These are phyloP conservation scores for Pangasius mekongensis DNA, from an alignment of 2,797 vertebrate species.

Conservation along the genomic window DNA sequence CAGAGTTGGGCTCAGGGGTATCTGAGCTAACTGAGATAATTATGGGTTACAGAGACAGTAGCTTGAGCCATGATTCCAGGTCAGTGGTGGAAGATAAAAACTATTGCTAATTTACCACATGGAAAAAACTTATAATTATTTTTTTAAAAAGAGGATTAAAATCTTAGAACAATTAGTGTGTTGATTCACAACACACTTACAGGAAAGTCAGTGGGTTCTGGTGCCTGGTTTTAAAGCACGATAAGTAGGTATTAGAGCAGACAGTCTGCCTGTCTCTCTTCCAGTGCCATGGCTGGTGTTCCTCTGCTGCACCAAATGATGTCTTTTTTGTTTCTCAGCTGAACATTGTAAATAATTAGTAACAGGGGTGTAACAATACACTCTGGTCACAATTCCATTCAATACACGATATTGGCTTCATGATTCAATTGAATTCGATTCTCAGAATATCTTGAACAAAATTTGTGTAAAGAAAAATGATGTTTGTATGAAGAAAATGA, in stretches of 20 bases:
- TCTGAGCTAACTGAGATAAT: slow-evolving; percentile 38
- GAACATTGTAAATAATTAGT: background rate
- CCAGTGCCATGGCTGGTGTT: background rate
- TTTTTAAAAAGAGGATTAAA: background rate
- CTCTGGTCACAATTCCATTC: background rate
- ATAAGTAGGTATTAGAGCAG: background rate
- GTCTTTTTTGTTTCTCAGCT: background rate
- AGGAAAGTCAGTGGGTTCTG: background rate
- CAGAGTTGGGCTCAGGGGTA: slow-evolving; percentile 36
- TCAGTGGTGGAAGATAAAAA: background rate
- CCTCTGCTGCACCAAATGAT: background rate
- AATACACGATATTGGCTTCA: background rate
- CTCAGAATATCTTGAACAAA: background rate
- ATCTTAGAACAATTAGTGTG: background rate
- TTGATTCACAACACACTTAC: background rate
- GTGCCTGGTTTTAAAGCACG: background rate
- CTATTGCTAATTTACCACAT: background rate
- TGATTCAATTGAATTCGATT: background rate
- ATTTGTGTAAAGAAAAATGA: background rate
- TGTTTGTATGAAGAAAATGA: background rate
- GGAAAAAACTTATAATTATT: background rate
- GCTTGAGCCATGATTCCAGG: slow-evolving; percentile 40
- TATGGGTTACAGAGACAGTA: slow-evolving; percentile 54
- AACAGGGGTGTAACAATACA: background rate
- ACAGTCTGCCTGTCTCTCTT: too few species aligned